phyloP scores from a whole-genome alignment of 2,888 invertebrate genomes.

The Morinoia aosen region DNA sequence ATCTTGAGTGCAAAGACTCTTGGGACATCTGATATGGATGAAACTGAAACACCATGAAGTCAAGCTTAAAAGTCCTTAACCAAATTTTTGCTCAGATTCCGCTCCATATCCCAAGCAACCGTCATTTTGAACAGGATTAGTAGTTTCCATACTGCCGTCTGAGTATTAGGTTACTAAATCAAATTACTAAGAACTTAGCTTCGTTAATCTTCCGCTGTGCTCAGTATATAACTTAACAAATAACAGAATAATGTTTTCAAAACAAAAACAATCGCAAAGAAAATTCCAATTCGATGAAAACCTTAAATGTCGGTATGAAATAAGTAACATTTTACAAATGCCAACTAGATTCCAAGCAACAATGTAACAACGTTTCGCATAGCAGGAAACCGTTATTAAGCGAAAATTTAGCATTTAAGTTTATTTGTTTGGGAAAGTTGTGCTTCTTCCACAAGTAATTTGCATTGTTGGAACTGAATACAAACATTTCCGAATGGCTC shows the following conservation, averaged over 20 bases:
- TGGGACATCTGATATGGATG: neutral
- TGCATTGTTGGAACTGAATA: neutral
- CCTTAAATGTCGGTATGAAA: neutral
- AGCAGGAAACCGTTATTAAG: neutral
- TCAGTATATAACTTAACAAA: neutral
- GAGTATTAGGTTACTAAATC: neutral
- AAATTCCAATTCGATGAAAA: neutral
- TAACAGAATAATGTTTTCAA: neutral
- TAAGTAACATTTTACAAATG: neutral
- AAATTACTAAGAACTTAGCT: neutral
- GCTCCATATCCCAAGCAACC: neutral
- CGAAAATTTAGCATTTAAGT: neutral
- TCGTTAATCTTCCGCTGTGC: neutral
- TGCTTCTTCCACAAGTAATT: neutral
- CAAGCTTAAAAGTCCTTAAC: neutral
- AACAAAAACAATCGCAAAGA: neutral
- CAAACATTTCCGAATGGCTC: neutral
- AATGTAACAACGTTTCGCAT: neutral
- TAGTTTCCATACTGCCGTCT: neutral
- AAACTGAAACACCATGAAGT: neutral
- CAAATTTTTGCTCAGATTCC: neutral
- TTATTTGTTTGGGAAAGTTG: neutral
- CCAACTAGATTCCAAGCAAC: neutral
- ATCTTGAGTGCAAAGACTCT: neutral
- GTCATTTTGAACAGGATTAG: neutral